Conservation (phyloP, 2,888 invertebrate genomes). For the Andrena bucephala region DNA sequence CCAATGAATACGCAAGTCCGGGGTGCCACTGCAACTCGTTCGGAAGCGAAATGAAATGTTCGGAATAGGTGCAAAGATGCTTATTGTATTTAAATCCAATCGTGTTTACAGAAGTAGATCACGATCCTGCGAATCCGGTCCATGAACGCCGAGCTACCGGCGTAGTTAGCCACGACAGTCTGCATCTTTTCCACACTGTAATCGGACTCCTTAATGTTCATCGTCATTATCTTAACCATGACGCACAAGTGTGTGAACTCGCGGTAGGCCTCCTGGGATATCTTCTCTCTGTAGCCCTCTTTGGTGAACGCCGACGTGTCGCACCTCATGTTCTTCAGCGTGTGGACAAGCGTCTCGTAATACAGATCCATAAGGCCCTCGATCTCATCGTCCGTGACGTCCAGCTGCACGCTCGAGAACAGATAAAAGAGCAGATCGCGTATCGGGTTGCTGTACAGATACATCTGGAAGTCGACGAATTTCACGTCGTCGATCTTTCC, state of each 20-base stretch:
- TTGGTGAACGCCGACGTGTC: conserved; percentile 70
- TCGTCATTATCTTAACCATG: conserved; percentile 76
- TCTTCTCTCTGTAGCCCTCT: conserved; percentile 70
- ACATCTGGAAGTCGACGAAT: conserved; percentile 88
- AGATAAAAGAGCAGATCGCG: conserved; percentile 87
- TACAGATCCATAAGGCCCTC: conserved; percentile 86
- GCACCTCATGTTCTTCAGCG: conserved; percentile 83
- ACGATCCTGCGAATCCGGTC: conserved; percentile 65
- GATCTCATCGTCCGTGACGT: conserved; percentile 84
- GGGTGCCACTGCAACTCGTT: too few relatives aligned
- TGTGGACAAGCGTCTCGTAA: conserved; percentile 85
- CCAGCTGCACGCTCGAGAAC: conserved; percentile 86
- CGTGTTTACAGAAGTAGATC: conserved; percentile 48
- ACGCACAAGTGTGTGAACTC: conserved; percentile 78
- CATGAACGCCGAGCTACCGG: conserved; percentile 60
- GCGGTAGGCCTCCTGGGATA: conserved; percentile 67
- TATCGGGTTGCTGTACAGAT: conserved; percentile 85
- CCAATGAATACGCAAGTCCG: too few relatives aligned
- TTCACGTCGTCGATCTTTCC: conserved; percentile 85
- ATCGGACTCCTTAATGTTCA: conserved; percentile 62
- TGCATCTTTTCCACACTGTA: conserved; percentile 51
- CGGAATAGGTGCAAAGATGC: neutral
- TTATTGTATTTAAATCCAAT: conserved; percentile 66
- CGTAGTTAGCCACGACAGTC: conserved; percentile 18
- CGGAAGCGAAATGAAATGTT: neutral